Evolutionary conservation across 2,888 invertebrate species (phyloP).

Genomic region (Tiliacea citrago): DNA sequence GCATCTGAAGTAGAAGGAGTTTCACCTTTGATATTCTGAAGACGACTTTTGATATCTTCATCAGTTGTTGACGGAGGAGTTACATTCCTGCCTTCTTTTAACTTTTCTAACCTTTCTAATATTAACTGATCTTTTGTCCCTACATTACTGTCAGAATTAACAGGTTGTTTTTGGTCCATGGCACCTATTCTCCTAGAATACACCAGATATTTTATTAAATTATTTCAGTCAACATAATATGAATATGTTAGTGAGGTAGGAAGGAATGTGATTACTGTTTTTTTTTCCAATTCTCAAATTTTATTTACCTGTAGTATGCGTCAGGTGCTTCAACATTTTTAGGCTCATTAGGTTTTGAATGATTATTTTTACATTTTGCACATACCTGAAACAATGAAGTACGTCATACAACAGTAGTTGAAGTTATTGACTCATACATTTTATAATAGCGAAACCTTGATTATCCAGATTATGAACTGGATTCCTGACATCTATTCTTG

Average conservation of each 20-base stretch:
- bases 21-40: conserved; percentile 80
- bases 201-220: neutral
- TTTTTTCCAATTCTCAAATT: neutral
- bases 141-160: conserved; percentile 67
- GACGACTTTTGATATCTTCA: conserved; percentile 76
- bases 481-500: neutral
- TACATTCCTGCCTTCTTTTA: conserved; percentile 90
- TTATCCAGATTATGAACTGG: neutral
- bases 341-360: conserved; percentile 63
- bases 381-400: conserved; percentile 77
- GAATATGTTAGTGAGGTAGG: neutral
- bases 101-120: conserved; percentile 92
- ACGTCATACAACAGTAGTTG: neutral
- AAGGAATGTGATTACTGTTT: neutral
- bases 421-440: neutral
- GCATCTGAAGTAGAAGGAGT: conserved; percentile 90
- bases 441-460: neutral
- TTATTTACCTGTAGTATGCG: conserved; percentile 90
- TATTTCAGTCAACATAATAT: neutral
- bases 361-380: conserved; percentile 78
- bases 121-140: conserved; percentile 91
- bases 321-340: conserved; percentile 86
- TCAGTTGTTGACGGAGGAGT: conserved; percentile 66
- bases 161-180: conserved; percentile 33
- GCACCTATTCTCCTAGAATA: conserved; percentile 63